A percentile compares a stretch with the other conserved stretches of the same genome.
Evolutionary conservation across 2,797 vertebrate genomes (phyloP).

Genomic region (Lemur catta): DNA sequence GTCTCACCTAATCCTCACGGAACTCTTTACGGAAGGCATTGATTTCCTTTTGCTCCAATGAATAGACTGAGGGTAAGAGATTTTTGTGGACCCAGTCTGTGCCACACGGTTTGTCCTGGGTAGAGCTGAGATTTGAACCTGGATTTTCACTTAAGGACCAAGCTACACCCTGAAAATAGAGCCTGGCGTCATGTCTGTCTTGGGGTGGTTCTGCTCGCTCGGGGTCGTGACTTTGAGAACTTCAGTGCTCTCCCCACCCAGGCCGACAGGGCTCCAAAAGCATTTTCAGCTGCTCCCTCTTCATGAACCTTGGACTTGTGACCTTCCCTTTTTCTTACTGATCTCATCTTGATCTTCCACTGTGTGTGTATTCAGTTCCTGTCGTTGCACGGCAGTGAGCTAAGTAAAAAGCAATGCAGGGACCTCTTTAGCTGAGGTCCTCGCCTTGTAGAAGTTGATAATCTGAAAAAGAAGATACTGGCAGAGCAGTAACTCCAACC

Average conservation of each 20-base stretch:
- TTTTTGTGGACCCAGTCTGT: neutral
- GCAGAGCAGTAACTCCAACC: neutral
- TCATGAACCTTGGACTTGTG: neutral
- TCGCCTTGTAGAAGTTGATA: neutral
- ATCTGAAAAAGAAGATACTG: neutral
- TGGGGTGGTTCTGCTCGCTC: neutral
- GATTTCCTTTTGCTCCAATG: neutral
- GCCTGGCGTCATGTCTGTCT: neutral
- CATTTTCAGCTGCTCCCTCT: neutral
- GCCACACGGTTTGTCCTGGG: too few relatives aligned
- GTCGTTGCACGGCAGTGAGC: neutral
- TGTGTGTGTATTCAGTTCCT: neutral
- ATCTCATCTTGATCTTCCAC: neutral
- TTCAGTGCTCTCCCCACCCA: neutral
- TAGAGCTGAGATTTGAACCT: neutral
- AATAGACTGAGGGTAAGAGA: neutral
- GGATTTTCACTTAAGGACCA: neutral
- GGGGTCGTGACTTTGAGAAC: neutral
- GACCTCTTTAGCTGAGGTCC: neutral
- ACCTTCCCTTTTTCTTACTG: neutral
- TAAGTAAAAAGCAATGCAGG: neutral
- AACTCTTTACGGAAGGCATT: neutral
- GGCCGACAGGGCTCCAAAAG: neutral
- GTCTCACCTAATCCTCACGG: neutral
- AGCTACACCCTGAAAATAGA: neutral